A percentile compares a stretch with the other conserved stretches of the same genome.
Conservation (phyloP, 2,797 vertebrate species). For the Diplodus sargus region DNA sequence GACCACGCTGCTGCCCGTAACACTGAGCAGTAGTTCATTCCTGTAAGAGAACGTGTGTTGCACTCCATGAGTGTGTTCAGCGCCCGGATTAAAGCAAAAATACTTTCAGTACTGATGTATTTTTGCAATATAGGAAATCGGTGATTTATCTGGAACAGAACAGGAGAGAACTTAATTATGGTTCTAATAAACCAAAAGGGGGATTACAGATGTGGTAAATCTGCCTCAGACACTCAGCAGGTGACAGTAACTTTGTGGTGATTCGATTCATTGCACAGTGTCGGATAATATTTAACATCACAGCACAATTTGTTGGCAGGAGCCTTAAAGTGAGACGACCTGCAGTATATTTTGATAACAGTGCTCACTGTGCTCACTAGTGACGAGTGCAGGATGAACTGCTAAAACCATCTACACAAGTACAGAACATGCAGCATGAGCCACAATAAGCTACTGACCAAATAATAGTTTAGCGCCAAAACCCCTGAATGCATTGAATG, state of each 20-base stretch:
- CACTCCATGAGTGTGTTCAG: not conserved
- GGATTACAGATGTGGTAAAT: not conserved
- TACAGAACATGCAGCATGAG: not conserved
- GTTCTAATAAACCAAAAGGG: not conserved
- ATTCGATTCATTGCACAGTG: not conserved
- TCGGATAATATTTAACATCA: not conserved
- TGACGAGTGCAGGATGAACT: not conserved
- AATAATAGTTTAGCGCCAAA: not conserved
- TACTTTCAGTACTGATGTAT: not conserved
- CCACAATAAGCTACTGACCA: not conserved
- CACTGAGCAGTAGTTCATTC: constrained; percentile 17
- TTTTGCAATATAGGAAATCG: not conserved
- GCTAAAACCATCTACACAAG: not conserved
- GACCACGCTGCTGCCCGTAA: constrained; percentile 1
- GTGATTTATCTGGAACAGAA: not conserved
- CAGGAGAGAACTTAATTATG: not conserved
- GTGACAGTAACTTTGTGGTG: not conserved
- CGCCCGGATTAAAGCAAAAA: not conserved
- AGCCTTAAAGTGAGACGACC: not conserved
- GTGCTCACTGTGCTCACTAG: not conserved
- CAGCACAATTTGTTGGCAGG: not conserved
- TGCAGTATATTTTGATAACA: no score
- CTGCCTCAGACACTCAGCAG: not conserved
- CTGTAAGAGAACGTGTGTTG: not conserved
- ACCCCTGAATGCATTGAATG: not conserved